Percentiles rank a stretch among this genome's conserved stretches.
These are phyloP conservation scores for Nyctibius grandis DNA, from an alignment of 2,797 vertebrate genomes.

Conservation along the genomic window DNA sequence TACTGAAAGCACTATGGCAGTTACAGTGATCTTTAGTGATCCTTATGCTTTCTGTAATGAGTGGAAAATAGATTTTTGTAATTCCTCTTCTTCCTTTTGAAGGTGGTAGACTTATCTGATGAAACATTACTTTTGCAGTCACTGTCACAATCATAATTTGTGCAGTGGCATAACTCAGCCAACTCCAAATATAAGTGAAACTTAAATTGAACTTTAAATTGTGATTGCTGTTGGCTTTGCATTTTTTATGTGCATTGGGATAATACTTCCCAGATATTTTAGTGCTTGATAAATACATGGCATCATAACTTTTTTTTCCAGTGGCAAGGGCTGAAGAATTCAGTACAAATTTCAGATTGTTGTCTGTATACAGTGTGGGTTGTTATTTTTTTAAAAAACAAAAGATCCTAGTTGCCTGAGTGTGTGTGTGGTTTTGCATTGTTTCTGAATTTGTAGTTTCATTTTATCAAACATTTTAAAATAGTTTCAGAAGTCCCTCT, in stretches of 20 bases:
- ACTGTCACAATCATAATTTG: not conserved
- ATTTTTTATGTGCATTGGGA: not conserved
- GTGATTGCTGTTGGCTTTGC: not conserved
- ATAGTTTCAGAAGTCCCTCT: not conserved
- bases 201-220: not conserved
- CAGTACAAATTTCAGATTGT: not conserved
- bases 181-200: not conserved
- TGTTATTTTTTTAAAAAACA: not conserved
- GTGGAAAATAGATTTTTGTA: slow-evolving; percentile 16
- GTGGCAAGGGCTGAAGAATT: not conserved
- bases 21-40: not conserved
- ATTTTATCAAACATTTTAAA: not conserved
- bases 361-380: not conserved
- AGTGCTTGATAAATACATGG: not conserved
- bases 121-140: not conserved
- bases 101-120: not conserved
- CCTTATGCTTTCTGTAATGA: not conserved
- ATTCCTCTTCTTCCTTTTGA: slow-evolving; percentile 7
- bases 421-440: not conserved
- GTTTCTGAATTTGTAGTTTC: not conserved
- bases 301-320: not conserved
- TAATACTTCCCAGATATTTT: not conserved
- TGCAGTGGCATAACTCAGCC: not conserved
- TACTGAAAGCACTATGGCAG: not conserved
- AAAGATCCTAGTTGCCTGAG: not conserved